phyloP scores from a whole-genome alignment of 2,113 vertebrate genomes.

The Thomomys bottae region DNA sequence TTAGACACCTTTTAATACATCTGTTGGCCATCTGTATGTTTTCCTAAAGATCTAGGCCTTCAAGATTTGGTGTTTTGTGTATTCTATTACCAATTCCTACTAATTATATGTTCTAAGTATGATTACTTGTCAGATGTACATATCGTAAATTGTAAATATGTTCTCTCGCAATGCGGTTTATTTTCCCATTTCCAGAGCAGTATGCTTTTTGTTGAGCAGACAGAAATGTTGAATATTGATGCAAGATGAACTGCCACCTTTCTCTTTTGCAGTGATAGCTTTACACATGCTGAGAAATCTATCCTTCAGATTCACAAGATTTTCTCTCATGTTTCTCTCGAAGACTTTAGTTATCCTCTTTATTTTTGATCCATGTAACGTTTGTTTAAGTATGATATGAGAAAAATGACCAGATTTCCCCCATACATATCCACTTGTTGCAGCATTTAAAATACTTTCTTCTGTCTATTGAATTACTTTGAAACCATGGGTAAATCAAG shows the following conservation, averaged over 20 bases:
- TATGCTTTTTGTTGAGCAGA: slow-evolving; percentile 5
- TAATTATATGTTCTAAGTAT: not conserved
- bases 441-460: not conserved
- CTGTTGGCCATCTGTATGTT: not conserved
- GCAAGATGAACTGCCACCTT: not conserved
- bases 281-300: not conserved
- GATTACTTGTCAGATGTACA: not conserved
- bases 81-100: not conserved
- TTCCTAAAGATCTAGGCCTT: not conserved
- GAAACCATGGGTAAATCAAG: not conserved
- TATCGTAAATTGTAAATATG: not conserved
- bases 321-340: not conserved
- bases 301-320: not conserved
- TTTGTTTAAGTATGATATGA: not conserved
- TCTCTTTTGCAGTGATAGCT: not conserved
- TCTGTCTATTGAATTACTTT: not conserved
- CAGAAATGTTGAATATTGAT: not conserved
- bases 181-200: not conserved
- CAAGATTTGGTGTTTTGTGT: not conserved
- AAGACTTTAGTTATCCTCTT: slow-evolving; percentile 5
- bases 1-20: not conserved
- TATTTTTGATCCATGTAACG: slow-evolving; percentile 15
- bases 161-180: not conserved
- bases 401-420: not conserved
- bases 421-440: not conserved